Percentiles rank a stretch among this genome's conserved stretches.
Evolutionary conservation across 2,113 vertebrate genomes (phyloP).

Genomic region (Ctenomys sociabilis): DNA sequence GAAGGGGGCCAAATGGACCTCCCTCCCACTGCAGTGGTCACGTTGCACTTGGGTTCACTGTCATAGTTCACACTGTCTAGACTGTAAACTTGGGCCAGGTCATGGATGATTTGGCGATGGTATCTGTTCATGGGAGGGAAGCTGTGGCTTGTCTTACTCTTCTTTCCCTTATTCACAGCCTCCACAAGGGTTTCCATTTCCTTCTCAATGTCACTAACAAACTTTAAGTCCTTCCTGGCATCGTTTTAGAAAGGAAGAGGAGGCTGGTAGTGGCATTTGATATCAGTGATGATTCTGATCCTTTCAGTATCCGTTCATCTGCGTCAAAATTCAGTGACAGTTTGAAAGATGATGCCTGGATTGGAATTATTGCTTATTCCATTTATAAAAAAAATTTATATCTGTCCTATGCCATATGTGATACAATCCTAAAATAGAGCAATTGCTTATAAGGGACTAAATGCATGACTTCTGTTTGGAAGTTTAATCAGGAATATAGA

Average conservation of each 20-base stretch:
- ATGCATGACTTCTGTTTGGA: background rate
- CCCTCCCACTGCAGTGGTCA: slow-evolving; percentile 95
- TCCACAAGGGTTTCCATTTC: slow-evolving; percentile 96
- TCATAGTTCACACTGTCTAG: slow-evolving; percentile 98
- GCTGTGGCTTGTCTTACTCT: slow-evolving; percentile 93
- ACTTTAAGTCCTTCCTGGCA: slow-evolving; percentile 98
- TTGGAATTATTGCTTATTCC: too few species aligned
- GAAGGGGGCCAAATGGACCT: slow-evolving; percentile 93
- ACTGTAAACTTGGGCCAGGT: slow-evolving; percentile 94
- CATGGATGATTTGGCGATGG: slow-evolving; percentile 95
- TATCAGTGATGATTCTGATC: slow-evolving; percentile 93
- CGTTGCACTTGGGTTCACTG: slow-evolving; percentile 97
- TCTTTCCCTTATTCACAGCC: slow-evolving; percentile 96
- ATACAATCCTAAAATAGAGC: background rate
- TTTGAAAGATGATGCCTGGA: slow-evolving; percentile 96
- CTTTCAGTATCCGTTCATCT: slow-evolving; percentile 92
- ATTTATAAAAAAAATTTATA: background rate
- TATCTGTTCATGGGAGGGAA: slow-evolving; percentile 98
- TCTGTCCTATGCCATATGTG: background rate
- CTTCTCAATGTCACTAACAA: slow-evolving; percentile 95
- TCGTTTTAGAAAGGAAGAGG: too few species aligned
- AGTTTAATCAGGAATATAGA: background rate
- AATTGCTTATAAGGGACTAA: background rate
- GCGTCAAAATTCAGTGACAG: slow-evolving; percentile 94
- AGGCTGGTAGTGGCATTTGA: slow-evolving; percentile 95